phyloP scores from a whole-genome alignment of 2,113 vertebrate genomes.

The Caranx ignobilis region DNA sequence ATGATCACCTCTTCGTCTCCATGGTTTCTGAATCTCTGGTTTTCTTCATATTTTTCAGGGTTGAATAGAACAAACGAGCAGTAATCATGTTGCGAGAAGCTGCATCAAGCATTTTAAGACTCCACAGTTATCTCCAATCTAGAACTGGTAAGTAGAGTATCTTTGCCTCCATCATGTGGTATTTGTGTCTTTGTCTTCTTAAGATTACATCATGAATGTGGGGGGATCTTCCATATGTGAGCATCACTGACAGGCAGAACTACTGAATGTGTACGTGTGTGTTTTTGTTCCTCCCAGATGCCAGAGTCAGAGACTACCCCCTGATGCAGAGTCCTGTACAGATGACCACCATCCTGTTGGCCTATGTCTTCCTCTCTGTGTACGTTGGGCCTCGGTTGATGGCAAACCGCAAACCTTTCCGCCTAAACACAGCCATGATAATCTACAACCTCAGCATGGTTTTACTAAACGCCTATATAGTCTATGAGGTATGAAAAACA shows the following conservation, averaged over 20 bases:
- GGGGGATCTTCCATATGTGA: background rate
- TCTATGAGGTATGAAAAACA: slow-evolving; percentile 90
- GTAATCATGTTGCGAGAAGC: slow-evolving; percentile 87
- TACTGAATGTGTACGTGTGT: slow-evolving; percentile 15
- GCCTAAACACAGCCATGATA: slow-evolving; percentile 92
- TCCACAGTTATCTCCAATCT: slow-evolving; percentile 85
- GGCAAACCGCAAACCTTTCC: slow-evolving; percentile 93
- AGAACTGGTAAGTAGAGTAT: slow-evolving; percentile 87
- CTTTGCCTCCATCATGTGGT: background rate
- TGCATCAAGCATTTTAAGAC: slow-evolving; percentile 75
- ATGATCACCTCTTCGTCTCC: background rate
- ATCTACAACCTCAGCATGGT: slow-evolving; percentile 95
- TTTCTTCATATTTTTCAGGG: background rate
- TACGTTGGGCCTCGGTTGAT: slow-evolving; percentile 92
- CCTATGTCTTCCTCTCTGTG: slow-evolving; percentile 89
- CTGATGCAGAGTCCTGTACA: slow-evolving; percentile 91
- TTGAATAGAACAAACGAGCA: slow-evolving; percentile 32
- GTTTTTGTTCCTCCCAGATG: slow-evolving; percentile 81
- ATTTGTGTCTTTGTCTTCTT: background rate
- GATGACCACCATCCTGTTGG: slow-evolving; percentile 89
- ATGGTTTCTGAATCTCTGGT: background rate
- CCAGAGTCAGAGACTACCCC: slow-evolving; percentile 89
- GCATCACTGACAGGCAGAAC: background rate
- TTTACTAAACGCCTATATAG: slow-evolving; percentile 91
- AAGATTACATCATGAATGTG: background rate